Base-by-base conservation (phyloP, 2,888 invertebrate species). In the Melipona bicolor region DNA sequence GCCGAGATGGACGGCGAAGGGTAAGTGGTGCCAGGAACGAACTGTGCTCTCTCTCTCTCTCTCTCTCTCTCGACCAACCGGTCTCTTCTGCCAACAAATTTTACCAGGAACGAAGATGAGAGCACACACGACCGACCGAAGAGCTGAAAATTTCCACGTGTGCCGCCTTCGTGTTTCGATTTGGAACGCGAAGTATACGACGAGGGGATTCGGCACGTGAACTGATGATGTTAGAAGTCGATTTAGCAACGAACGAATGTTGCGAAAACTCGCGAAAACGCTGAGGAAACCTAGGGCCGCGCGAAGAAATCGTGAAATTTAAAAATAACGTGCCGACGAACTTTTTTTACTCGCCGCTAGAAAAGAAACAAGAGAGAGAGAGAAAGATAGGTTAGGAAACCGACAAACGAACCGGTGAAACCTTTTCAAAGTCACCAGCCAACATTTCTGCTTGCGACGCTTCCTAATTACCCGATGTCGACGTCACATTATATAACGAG, bases 401-500 rank as follows among this genome's bases (percentile, higher is more conserved):
- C 75, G 68, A 64, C 56, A 71, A 77, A 78, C 69, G 50, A 79
- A 49, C 71, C 62, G 70, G 68, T 68, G 83, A 86, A 88, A 68
- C 88, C 84, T 84, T 88, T 86, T 65, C 72, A 84, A 82, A 84
- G 82, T 82, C 77, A 59, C 67, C 64, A 56, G 59, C 27, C 70
- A 61, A 83, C 77, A 68, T 87, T 86, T 81, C 83, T 81, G 85
- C 75, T 72, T 65, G 77, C 81, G 75, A 87, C 70, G 84, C 81
- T 87, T 85, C 83, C 84, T 89, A 87, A 87, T 89, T 89, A 87
- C 78, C 80, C 77, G 85, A 87, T 74, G 85, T 74, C 83, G 77
- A 82, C 83, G 82, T 89, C 84, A 84, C 73, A 59, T 87, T 89
- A 88, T 78, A 79, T 89, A 89, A 89, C 83, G 77, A 84, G 81